Conservation (phyloP, 2,113 vertebrate genomes). For the Lepidiolamprologus cunningtoni region DNA sequence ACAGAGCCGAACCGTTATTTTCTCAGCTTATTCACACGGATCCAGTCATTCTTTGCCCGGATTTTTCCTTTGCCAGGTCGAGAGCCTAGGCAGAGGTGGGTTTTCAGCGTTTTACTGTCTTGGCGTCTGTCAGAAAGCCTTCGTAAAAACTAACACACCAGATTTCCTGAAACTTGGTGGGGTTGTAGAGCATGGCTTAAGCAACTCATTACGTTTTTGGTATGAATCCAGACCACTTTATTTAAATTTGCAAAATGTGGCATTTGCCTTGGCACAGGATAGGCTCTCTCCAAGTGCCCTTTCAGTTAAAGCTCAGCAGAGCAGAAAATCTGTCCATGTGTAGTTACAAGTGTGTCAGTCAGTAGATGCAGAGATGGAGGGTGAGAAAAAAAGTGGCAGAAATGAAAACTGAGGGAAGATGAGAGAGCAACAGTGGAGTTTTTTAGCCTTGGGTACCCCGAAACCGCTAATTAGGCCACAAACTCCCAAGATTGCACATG, state of each 20-base stretch:
- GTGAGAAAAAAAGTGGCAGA: neutral
- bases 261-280: neutral
- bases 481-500: slow-evolving; percentile 40
- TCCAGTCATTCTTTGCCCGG: neutral
- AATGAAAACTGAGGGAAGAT: neutral
- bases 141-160: neutral
- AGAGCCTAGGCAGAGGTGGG: neutral
- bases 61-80: neutral
- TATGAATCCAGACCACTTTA: neutral
- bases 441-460: neutral
- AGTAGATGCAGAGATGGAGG: neutral
- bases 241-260: neutral
- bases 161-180: neutral
- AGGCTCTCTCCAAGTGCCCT: neutral
- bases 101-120: neutral
- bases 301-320: neutral
- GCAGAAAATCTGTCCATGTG: neutral
- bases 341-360: neutral
- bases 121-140: neutral
- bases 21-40: slow-evolving; percentile 12
- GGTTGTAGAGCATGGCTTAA: neutral
- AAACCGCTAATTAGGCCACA: slow-evolving; percentile 50
- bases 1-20: neutral
- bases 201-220: neutral
- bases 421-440: neutral